Conservation (phyloP, 2,113 vertebrate species). For the Megaleporinus macrocephalus region DNA sequence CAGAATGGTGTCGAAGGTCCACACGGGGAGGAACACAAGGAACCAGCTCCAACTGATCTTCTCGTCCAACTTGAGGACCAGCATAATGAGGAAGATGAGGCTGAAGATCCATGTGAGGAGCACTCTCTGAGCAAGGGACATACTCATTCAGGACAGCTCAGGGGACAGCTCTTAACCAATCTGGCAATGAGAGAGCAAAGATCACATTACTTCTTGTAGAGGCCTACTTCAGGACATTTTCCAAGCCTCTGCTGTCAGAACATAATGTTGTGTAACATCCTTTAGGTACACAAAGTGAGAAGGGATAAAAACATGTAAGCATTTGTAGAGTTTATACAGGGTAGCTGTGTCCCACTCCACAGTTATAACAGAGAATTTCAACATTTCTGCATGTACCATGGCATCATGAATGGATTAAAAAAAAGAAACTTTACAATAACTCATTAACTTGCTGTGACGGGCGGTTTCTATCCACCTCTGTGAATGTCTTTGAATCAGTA, state of each 20-base stretch:
- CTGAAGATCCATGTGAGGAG: constrained; percentile 97
- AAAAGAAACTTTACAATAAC: too few species aligned
- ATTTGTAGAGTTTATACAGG: too few species aligned
- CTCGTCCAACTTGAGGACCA: constrained; percentile 95
- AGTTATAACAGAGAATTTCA: too few species aligned
- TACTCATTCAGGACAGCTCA: constrained; percentile 85
- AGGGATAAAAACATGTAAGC: too few species aligned
- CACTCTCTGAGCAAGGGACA: constrained; percentile 97
- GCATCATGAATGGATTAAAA: too few species aligned
- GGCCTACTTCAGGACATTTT: not conserved
- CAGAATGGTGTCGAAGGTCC: constrained; percentile 94
- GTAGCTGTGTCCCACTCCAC: too few species aligned
- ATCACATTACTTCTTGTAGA: not conserved
- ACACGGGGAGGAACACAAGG: constrained; percentile 95
- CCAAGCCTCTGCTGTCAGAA: not conserved
- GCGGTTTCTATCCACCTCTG: too few species aligned
- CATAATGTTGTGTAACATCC: too few species aligned
- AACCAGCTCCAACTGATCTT: constrained; percentile 97
- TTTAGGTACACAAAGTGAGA: too few species aligned
- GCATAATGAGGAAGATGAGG: constrained; percentile 94
- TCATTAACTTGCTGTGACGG: too few species aligned
- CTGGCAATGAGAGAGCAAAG: not conserved
- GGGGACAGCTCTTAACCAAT: not conserved
- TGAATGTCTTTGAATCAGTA: too few species aligned
- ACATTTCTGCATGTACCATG: too few species aligned